phyloP scores from a whole-genome alignment of 2,113 vertebrate species.

The Brienomyrus brachyistius region DNA sequence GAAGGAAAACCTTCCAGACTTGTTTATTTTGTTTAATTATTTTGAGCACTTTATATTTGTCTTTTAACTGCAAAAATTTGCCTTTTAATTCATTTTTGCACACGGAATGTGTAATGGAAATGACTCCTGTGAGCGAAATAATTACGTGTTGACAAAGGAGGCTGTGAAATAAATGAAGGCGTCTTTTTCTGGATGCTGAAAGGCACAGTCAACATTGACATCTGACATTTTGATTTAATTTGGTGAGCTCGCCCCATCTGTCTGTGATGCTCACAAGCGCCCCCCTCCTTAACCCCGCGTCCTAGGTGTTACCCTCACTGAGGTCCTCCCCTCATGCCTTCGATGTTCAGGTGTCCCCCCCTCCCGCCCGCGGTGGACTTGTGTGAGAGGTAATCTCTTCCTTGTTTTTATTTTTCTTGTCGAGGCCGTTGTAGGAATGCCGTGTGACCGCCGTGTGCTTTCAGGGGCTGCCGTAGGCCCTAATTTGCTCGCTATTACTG shows the following conservation, averaged over 20 bases:
- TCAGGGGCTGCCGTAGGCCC: neutral
- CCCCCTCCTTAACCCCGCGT: neutral
- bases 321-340: neutral
- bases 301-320: neutral
- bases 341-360: neutral
- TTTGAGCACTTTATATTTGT: neutral
- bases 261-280: neutral
- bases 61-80: neutral
- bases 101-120: neutral
- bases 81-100: constrained; percentile 1
- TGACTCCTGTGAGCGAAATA: neutral
- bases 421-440: neutral
- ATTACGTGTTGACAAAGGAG: neutral
- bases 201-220: constrained; percentile 6
- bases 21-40: neutral
- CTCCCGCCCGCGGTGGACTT: neutral
- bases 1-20: neutral
- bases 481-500: neutral
- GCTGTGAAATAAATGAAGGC: neutral
- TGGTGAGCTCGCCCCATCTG: neutral
- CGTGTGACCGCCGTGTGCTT: neutral
- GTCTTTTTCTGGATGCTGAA: neutral
- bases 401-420: neutral
- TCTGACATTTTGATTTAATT: constrained; percentile 18
- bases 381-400: neutral